Evolutionary conservation across 2,113 vertebrate species (phyloP), one percentile per base, ranked within the genome.

Genomic region (Bufo bufo): DNA sequence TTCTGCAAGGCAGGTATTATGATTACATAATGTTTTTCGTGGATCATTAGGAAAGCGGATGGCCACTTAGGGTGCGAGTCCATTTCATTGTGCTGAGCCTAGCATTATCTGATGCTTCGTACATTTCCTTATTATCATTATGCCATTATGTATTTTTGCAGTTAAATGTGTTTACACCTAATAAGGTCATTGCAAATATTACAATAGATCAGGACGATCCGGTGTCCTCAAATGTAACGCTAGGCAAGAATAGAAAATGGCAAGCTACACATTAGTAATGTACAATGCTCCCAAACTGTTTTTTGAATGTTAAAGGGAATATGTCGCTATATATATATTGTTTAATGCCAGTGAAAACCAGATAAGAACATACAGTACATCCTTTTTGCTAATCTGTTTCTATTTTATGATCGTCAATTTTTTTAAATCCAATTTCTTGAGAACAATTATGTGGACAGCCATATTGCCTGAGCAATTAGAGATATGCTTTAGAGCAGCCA

Each of bases 11-110:
- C 85, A 66, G 86, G 45, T 85, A 89, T 91, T 91, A 92, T 86
- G 66, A 90, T 91, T 89, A 74, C 33, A 52, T 83, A 90, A 82
- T 89, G 89, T 84, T 43, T 80, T 72, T 71, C 7, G 13, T 56
- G 74, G 69, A 85, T 90, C 52, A 13, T 93, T 91, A 91, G 72
- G 90, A 72, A 78, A 77, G 90, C 69, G 89, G 85, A 92, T 90
- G 85, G 90, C 59, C 89, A 69, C 90, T 81, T 61, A 89, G 90
- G 91, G 89, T 83, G 71, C 47, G 59, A 58, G 71, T 56, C 71
- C 81, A 74, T 88, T 84, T 88, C 61, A 83, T 84, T 84, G 56
- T 88, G 79, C 80, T 88, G 86, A 88, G 85, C 69, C 58, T 80
- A 83, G 85, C 85, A 91, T 89, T 63, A 0, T 58, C 87, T 91